Base-by-base conservation (phyloP, 2,113 vertebrate genomes). In the Platysteira castanea region DNA sequence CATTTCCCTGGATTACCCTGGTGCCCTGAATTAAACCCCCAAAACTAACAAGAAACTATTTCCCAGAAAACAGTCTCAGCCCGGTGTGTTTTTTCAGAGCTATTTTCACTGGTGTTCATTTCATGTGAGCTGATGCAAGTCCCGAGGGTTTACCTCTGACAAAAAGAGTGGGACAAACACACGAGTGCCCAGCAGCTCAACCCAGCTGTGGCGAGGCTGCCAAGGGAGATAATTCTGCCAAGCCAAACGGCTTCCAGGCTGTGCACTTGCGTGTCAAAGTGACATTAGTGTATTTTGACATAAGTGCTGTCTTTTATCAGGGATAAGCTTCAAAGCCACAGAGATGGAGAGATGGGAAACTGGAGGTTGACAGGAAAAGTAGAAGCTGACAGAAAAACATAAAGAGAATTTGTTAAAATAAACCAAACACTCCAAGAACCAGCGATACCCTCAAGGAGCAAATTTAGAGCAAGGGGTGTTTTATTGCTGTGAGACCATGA, bases 251-350 rank as follows among this genome's bases (percentile, higher is more conserved):
- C 84, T 96, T 95, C 91, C 93, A 96, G 91, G n/a, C 87, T 89
- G 87, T 95, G 89, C 84, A 75, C 77, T 96, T 92, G 61, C 59
- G 77, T 94, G 93, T 97, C 95, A 95, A 94, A 97, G 61, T 87
- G 77, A 94, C 93, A 92, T 82, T 82, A 53, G 95, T 92, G 91
- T 96, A 94, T 95, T 94, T 94, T 90, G 96, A 92, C 80, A 53
- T 33, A 97, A 96, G 91, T 95, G 93, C 84, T 95, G 89, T 50
- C 87, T 95, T 95, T 95, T 95, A 84, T 89, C 87, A 89, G 65
- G 89, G 69, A 82, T 94, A 89, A 96, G 87, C 81, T 95, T 96
- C 94, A 96, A 96, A 96, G 89, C 74, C 81, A 35, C 52, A 6
- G 89, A 82, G 73, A 75, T 49, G 70, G 61, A 93, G 84, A 87